Conservation (phyloP, 2,888 invertebrate species). For the Drosophila rellima region DNA sequence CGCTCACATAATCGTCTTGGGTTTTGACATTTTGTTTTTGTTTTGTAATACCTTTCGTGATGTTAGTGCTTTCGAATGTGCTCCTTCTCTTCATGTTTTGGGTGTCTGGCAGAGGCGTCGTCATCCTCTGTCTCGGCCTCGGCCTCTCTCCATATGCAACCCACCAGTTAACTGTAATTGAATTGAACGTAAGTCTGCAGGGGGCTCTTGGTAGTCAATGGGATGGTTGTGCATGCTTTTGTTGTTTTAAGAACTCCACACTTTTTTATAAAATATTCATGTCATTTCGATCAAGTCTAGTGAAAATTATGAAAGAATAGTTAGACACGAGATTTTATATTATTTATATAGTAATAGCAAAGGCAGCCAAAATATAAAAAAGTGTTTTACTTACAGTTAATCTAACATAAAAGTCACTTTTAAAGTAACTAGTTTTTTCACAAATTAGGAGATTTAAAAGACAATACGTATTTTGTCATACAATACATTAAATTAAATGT, state of each 20-base stretch:
- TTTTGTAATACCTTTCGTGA: conserved; percentile 79
- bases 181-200: conserved; percentile 60
- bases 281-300: conserved; percentile 12
- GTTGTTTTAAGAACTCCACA: conserved; percentile 35
- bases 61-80: conserved; percentile 68
- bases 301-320: background rate
- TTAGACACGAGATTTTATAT: background rate
- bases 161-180: conserved; percentile 78
- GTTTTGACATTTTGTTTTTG: conserved; percentile 82
- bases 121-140: conserved; percentile 40
- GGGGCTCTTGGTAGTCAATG: conserved; percentile 9
- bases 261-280: conserved; percentile 50
- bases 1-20: conserved; percentile 81
- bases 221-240: conserved; percentile 1
- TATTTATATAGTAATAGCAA: too few species aligned
- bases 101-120: conserved; percentile 21
- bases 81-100: conserved; percentile 15
- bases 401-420: background rate
- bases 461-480: too few species aligned
- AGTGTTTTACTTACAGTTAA: background rate
- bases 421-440: too few species aligned
- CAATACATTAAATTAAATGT: too few species aligned
- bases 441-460: too few species aligned
- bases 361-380: background rate
- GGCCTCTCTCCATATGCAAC: conserved; percentile 20